A percentile compares a stretch with the other conserved stretches of the same genome.
Conservation (phyloP, 2,797 vertebrate genomes). For the Gambusia yucatana region DNA sequence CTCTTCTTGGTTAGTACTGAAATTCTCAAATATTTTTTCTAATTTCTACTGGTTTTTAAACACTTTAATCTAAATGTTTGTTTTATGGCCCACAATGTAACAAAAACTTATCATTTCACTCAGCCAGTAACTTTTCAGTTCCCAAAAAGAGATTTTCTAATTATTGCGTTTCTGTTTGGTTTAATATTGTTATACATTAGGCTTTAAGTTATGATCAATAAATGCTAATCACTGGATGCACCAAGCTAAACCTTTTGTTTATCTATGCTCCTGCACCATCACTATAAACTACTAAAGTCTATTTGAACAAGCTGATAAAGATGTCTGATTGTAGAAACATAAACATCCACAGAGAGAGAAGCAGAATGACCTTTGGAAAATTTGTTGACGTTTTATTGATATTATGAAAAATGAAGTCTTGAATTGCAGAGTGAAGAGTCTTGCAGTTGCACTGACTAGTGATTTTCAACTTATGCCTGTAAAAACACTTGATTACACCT, state of each 20-base stretch:
- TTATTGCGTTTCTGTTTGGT: not conserved
- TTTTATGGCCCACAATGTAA: not conserved
- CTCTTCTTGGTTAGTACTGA: not conserved
- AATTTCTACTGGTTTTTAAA: not conserved
- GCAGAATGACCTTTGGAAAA: not conserved
- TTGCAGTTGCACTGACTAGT: not conserved
- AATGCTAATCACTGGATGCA: not conserved
- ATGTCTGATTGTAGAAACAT: not conserved
- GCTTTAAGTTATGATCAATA: not conserved
- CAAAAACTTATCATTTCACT: not conserved
- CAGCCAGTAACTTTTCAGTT: not conserved
- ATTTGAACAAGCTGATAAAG: not conserved
- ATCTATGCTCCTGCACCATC: not conserved
- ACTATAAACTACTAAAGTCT: not conserved
- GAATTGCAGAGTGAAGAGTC: not conserved
- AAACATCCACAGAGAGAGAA: not conserved
- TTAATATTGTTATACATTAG: not conserved
- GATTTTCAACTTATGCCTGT: not conserved
- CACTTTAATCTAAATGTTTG: not conserved
- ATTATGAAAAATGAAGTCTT: not conserved
- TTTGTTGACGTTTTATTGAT: not conserved
- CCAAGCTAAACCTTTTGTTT: not conserved
- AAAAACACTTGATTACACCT: constrained; percentile 4
- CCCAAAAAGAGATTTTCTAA: not conserved
- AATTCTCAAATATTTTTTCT: not conserved